Base-by-base conservation (phyloP, 2,797 vertebrate species). In the Garrulus glandarius region DNA sequence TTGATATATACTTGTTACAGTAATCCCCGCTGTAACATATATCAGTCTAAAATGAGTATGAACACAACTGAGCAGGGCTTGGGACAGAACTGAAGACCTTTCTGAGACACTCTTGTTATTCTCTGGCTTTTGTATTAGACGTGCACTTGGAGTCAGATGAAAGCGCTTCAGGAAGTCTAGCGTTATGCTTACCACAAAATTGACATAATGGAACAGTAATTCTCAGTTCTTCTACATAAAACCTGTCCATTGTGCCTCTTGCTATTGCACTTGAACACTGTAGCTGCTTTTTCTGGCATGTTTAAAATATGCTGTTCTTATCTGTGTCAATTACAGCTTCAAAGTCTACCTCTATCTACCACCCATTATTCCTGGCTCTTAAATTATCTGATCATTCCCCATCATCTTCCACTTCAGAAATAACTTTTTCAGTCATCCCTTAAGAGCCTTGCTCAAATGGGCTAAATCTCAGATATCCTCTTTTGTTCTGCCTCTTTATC, bases 131-230 rank as follows among this genome's bases (percentile, higher is more conserved):
- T 47, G n/a, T 52, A 9, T 68, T 59, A 79, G 52, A 43, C 1
- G 0, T 24, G 32, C 44, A 27, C 55, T 93, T 91, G 92, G 81
- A 96, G 70, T 57, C 67, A 72, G 88, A 93, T 96, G 52, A 96
- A 95, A 92, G 88, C 70, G 60, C 80, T 81, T 47, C 84, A 84
- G 93, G 82, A 93, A 88, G 72, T 67, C 39, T 23, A 50, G n/a
- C 2, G 0, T 49, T 77, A 14, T 32, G 70, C 77, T 92, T 74
- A 78, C 91, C 72, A 55, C 91, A 85, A 84, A 93, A 88, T 90
- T 93, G 96, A 59, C 85, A 90, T 94, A 90, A 95, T 94, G 95
- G 85, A 92, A 78, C 72, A 75, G 82, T 95, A 87, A 92, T 93
- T 92, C 79, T 79, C 83, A 95, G 79, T 86, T 89, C 57, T 69